Evolutionary conservation across 2,113 vertebrate species (phyloP).

Genomic region (Anhinga rufa): DNA sequence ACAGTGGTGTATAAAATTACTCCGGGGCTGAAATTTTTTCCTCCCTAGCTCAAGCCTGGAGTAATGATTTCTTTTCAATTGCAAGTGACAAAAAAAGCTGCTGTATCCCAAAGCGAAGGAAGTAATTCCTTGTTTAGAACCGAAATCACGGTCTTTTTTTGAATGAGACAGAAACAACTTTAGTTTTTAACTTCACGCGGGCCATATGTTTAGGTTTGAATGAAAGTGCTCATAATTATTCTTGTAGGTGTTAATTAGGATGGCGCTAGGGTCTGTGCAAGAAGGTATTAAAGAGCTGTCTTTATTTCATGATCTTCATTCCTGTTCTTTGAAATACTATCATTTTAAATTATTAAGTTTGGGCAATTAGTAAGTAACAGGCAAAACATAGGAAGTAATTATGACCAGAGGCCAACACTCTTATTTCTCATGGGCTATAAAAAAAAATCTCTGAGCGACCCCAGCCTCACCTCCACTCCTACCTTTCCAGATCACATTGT

Average conservation of each 20-base stretch:
- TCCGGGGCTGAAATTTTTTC: background rate
- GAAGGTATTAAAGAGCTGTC: background rate
- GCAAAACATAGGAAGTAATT: background rate
- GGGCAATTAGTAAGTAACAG: background rate
- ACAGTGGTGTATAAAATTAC: background rate
- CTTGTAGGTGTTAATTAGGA: background rate
- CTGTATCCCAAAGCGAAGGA: background rate
- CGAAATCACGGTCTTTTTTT: background rate
- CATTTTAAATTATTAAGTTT: background rate
- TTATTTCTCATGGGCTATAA: background rate
- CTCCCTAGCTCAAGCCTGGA: background rate
- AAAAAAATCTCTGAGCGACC: background rate
- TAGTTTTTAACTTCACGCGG: background rate
- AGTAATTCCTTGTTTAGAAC: background rate
- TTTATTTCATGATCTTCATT: background rate
- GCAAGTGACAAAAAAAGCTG: background rate
- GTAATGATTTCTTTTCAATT: background rate
- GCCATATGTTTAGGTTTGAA: background rate
- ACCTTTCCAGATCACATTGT: background rate
- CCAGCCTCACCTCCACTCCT: accelerated
- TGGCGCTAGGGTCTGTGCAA: background rate
- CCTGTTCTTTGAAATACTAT: background rate
- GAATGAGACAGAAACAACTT: background rate
- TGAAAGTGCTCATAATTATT: background rate
- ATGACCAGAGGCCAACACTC: background rate